Evolutionary conservation across 92 coral and sea anemone species (phyloP), one percentile per base, ranked within the genome.

Genomic region (Muricea muricata): DNA sequence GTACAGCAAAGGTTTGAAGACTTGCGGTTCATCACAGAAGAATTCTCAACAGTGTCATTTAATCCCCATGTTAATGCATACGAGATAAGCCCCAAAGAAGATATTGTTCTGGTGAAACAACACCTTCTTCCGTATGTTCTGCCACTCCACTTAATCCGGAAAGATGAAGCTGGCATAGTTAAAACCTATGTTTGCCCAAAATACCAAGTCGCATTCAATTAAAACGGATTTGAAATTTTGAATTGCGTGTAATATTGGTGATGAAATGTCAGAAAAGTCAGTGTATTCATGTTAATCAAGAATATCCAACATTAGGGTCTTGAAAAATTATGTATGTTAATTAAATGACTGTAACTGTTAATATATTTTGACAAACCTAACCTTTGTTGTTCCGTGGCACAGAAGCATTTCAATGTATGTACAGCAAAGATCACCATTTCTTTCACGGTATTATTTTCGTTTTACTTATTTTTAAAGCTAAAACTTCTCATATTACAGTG

Each of bases 181-280:
- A 60, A 60, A 60, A 28, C 34, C 32, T 60, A 24, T 60, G 68
- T 60, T 2, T 60, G 68, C 32, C 68, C 68, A 60, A 60, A 60
- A 28, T 60, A 60, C 28, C 68, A 60, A 18, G 9, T 60, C 13
- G 33, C 32, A 23, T 28, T 28, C 8, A 60, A 60, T 23, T 11
- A 21, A 60, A 7, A 28, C 68, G 30, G 34, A 15, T 60, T 28
- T 7, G 17, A 23, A n/a, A n/a, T n/a, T n/a, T n/a, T n/a, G n/a
- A n/a, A n/a, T n/a, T n/a, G n/a, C n/a, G n/a, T n/a, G n/a, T n/a
- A n/a, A n/a, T n/a, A n/a, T n/a, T n/a, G n/a, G n/a, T n/a, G n/a
- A n/a, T n/a, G n/a, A n/a, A n/a, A n/a, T n/a, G n/a, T n/a, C n/a
- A n/a, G n/a, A n/a, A n/a, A n/a, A n/a, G n/a, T n/a, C n/a, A n/a